Base-by-base conservation (phyloP, 2,797 vertebrate species). In the Coendou prehensilis region DNA sequence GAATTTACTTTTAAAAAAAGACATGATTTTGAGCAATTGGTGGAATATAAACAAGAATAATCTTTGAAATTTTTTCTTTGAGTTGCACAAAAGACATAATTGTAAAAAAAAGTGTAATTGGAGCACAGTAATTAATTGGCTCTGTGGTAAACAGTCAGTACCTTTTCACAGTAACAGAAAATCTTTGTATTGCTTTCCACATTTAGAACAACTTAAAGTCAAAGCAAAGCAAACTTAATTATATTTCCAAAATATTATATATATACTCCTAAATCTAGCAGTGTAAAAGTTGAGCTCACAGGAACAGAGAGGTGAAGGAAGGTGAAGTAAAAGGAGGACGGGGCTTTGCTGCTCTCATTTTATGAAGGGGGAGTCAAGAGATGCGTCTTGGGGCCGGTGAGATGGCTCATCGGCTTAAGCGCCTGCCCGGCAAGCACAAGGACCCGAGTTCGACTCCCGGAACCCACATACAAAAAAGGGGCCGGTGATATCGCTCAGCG, bases 151-250 rank as follows among this genome's bases (percentile, higher is more conserved):
- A 79, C 15, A 73, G 37, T 23, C 81, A 91, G 52, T 33, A 41
- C 37, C 9, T 54, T 11, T 15, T 81, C n/a, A 37, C 9, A 8
- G 37, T 41, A 57, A 67, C 18, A 20, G 57, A 50, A 92, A 81
- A 64, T 78, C 54, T 90, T 69, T 87, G 52, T 6, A 1, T 64
- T 41, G 37, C 23, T 52, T 86, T 88, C 37, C 28, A 91, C 67
- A 75, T 94, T 88, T 82, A 67, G 88, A 95, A 84, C 47, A 56
- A 90, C n/a, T n/a, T 80, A 37, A 28, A 93, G 47, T 95, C 28
- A 89, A 94, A 71, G 45, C 22, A 90, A 92, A 96, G 8, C 28
- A 75, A 79, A 69, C 28, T 37, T 69, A 75, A 75, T 57, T 54
- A 52, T 82, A 76, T 67, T 41, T 88, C 71, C 64, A 71, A 90